A percentile compares a stretch with the other conserved stretches of the same genome.
These are phyloP conservation scores for Rhagophthalmus giganteus DNA, from an alignment of 2,888 invertebrate species.

Conservation along the genomic window DNA sequence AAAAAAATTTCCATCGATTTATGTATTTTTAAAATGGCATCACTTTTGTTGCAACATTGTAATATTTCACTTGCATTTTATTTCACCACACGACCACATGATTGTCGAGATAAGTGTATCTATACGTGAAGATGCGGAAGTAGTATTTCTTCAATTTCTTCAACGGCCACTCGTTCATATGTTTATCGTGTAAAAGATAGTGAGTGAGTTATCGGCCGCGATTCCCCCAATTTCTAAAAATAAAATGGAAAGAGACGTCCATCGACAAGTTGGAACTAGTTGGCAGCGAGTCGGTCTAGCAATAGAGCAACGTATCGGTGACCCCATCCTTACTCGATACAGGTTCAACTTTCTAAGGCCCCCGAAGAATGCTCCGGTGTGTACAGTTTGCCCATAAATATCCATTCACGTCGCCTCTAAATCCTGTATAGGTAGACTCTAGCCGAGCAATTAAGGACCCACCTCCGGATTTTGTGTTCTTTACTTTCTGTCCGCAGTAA, in stretches of 20 bases:
- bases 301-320: conserved; percentile 30
- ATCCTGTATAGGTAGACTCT: conserved; percentile 17
- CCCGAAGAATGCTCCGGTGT: conserved; percentile 34
- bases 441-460: conserved; percentile 5
- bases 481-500: conserved; percentile 4
- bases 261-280: conserved; percentile 5
- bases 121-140: background rate
- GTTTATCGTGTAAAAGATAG: conserved; percentile 1
- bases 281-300: conserved; percentile 11
- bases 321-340: conserved; percentile 33
- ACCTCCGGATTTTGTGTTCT: conserved; percentile 12
- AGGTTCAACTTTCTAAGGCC: conserved; percentile 37
- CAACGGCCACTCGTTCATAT: background rate
- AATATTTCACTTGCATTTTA: background rate
- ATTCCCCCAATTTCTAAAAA: conserved; percentile 1
- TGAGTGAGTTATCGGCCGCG: too few species aligned
- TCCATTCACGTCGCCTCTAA: conserved; percentile 26
- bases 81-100: background rate
- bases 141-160: background rate
- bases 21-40: too few species aligned
- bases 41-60: too few species aligned
- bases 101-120: background rate
- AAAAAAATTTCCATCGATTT: too few species aligned
- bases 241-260: background rate
- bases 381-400: conserved; percentile 35